Percentiles rank a stretch among this genome's conserved stretches.
Conservation (phyloP, 2,888 invertebrate genomes). For the Amblyjoppa fuscipennis region DNA sequence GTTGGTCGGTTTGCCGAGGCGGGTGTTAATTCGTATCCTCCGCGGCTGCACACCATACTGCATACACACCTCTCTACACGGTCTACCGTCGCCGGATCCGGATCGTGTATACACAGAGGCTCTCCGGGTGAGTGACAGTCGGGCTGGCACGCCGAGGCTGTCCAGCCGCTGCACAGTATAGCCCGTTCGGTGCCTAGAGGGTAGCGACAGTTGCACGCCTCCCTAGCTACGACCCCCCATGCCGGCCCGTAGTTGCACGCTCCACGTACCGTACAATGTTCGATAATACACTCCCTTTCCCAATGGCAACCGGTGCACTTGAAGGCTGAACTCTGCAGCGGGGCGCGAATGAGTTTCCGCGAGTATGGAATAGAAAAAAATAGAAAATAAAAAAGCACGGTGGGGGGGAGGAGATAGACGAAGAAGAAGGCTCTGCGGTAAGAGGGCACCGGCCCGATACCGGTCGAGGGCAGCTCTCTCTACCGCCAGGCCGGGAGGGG, state of each 20-base stretch:
- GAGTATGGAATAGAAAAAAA: conserved; percentile 32
- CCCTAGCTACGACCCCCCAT: background rate
- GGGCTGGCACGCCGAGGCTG: background rate
- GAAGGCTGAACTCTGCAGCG: conserved; percentile 38
- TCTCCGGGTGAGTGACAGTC: conserved; percentile 7
- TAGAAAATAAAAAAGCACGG: background rate
- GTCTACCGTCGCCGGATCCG: background rate
- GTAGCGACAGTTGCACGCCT: conserved; percentile 10
- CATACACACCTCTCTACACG: conserved; percentile 6
- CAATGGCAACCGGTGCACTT: conserved; percentile 28
- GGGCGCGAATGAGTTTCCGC: conserved; percentile 33
- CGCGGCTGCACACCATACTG: background rate
- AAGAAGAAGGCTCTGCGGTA: conserved; percentile 10
- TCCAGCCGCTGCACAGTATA: background rate
- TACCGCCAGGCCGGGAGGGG: background rate
- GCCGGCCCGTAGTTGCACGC: conserved; percentile 1
- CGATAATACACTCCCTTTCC: conserved; percentile 37
- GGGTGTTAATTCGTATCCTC: conserved; percentile 28
- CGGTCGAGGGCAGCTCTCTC: background rate
- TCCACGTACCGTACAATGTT: conserved; percentile 29
- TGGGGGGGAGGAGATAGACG: background rate
- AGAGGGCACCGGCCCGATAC: conserved; percentile 33
- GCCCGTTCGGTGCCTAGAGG: background rate
- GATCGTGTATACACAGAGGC: background rate
- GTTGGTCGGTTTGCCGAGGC: conserved; percentile 22